These are phyloP conservation scores for Formica aserva DNA, from an alignment of 2,888 invertebrate species.

Conservation along the genomic window DNA sequence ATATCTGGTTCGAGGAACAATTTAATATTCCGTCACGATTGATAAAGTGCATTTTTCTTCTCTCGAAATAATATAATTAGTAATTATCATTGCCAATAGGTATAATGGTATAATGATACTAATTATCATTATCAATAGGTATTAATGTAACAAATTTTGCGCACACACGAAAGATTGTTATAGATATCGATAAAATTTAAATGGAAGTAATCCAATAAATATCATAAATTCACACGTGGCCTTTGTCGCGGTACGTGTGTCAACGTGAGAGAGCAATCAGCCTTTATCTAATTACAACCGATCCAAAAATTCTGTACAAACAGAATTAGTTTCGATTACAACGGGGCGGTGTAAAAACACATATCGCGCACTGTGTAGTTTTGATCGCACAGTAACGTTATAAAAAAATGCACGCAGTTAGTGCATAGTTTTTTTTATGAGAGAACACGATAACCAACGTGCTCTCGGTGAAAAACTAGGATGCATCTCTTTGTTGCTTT, in stretches of 20 bases:
- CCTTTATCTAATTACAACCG: constrained; percentile 1
- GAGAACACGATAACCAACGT: constrained; percentile 26
- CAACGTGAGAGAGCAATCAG: background rate
- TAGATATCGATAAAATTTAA: constrained; percentile 9
- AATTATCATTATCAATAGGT: background rate
- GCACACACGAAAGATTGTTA: background rate
- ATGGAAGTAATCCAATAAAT: constrained; percentile 32
- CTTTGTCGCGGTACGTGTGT: background rate
- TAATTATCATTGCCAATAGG: constrained; percentile 23
- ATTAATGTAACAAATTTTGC: background rate
- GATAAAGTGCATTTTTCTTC: constrained; percentile 19
- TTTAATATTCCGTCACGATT: constrained; percentile 20
- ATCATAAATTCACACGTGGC: constrained; percentile 30
- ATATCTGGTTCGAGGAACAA: constrained; percentile 40
- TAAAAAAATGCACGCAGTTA: constrained; percentile 9
- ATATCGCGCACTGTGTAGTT: background rate
- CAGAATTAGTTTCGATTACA: constrained; percentile 2
- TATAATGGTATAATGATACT: constrained; percentile 8
- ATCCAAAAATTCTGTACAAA: constrained; percentile 11
- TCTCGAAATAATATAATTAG: constrained; percentile 19
- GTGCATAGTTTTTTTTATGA: background rate
- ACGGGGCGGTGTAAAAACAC: constrained; percentile 12
- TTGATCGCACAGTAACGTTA: constrained; percentile 14
- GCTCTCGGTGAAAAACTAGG: constrained; percentile 26
- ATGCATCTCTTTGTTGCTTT: constrained; percentile 14